Evolutionary conservation across 2,113 vertebrate genomes (phyloP).

Genomic region (Barnardius zonarius): DNA sequence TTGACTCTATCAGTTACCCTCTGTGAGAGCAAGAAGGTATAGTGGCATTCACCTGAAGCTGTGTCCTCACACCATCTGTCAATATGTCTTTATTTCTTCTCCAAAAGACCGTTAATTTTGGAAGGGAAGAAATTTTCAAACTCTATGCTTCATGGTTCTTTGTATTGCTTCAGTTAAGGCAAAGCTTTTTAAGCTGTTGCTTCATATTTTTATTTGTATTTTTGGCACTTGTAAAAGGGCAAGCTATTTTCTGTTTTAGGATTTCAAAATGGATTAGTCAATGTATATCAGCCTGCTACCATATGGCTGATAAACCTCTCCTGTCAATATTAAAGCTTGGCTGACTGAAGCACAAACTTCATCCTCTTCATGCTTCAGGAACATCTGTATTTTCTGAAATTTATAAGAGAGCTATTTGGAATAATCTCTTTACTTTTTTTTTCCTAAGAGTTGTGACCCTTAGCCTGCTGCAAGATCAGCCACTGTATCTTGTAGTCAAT

Average conservation of each 20-base stretch:
- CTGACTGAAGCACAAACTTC: background rate
- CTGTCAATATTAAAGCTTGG: background rate
- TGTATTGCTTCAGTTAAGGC: background rate
- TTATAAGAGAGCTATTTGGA: slow-evolving; percentile 17
- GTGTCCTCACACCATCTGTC: background rate
- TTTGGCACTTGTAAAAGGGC: slow-evolving; percentile 4
- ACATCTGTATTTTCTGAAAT: slow-evolving; percentile 10
- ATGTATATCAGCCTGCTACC: slow-evolving; percentile 14
- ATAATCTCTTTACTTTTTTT: background rate
- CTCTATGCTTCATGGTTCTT: background rate
- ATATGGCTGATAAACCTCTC: slow-evolving; percentile 47
- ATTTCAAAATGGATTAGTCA: slow-evolving; percentile 46
- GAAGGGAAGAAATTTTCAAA: background rate
- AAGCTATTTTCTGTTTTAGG: slow-evolving; percentile 16
- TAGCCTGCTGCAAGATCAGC: background rate
- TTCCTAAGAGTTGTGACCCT: background rate
- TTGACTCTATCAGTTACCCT: background rate
- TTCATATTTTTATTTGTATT: slow-evolving; percentile 29
- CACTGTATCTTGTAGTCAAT: background rate
- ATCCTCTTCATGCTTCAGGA: slow-evolving; percentile 19
- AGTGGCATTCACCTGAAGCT: background rate
- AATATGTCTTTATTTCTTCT: background rate
- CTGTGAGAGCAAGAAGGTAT: background rate
- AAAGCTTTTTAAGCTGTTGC: slow-evolving; percentile 7
- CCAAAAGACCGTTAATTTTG: background rate